Percentiles rank a stretch among this genome's conserved stretches.
phyloP scores from a whole-genome alignment of 1,140 invertebrate genomes.

The Leptinotarsa defecta region DNA sequence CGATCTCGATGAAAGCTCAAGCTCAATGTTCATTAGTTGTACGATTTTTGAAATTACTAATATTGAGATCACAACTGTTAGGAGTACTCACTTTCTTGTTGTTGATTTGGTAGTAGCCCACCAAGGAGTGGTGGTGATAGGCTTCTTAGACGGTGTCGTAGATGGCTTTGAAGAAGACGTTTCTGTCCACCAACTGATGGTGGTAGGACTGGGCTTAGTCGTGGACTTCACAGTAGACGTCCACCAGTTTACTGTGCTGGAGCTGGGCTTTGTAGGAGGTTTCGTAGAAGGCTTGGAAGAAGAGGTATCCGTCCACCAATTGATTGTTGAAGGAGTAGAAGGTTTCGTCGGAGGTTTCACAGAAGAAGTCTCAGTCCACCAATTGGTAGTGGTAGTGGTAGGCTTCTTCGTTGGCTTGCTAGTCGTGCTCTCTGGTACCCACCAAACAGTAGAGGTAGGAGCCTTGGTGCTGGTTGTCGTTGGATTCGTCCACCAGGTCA shows the following conservation, averaged over 20 bases:
- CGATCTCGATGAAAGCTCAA: too few species aligned
- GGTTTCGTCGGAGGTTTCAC: conserved; percentile 46
- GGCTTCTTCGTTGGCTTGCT: conserved; percentile 19
- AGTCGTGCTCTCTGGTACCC: conserved; percentile 3
- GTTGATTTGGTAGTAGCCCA: conserved; percentile 51
- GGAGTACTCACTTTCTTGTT: conserved; percentile 46
- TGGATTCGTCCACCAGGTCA: conserved; percentile 53
- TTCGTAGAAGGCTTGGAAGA: too few species aligned
- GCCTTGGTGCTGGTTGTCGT: conserved; percentile 52
- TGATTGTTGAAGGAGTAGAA: conserved; percentile 31
- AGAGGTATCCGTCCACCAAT: conserved; percentile 33
- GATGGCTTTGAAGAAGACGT: neutral
- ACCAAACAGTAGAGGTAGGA: conserved; percentile 32
- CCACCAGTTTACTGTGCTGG: neutral
- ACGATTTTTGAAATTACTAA: too few species aligned
- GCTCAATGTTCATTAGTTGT: too few species aligned
- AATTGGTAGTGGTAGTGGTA: conserved; percentile 22
- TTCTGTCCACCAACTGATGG: neutral
- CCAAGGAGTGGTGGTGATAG: conserved; percentile 27
- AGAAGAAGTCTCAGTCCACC: conserved; percentile 38
- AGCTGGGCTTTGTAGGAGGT: conserved; percentile 31
- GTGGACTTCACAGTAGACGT: neutral
- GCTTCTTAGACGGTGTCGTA: conserved; percentile 30
- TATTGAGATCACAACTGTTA: too few species aligned
- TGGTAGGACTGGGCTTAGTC: conserved; percentile 29